Percentiles rank a stretch among this genome's conserved stretches.
Conservation (phyloP, 2,888 invertebrate species). For the Dorcus parallelipipedus region DNA sequence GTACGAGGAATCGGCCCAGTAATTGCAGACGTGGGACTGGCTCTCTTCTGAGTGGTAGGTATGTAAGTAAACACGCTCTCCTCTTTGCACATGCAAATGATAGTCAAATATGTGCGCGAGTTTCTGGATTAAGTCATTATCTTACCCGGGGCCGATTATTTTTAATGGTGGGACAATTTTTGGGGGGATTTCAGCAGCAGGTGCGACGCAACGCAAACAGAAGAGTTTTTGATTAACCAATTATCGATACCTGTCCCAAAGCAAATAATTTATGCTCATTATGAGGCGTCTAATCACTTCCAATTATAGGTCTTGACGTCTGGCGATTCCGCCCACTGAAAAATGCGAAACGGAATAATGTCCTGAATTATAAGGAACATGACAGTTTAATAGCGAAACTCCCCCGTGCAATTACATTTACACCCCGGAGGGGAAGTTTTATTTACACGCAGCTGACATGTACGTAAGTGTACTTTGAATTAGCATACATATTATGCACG, state of each 20-base stretch:
- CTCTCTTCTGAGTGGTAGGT: background rate
- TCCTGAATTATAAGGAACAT: conserved; percentile 4
- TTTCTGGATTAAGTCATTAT: background rate
- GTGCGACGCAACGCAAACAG: too few relatives aligned
- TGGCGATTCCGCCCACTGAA: too few relatives aligned
- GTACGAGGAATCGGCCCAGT: background rate
- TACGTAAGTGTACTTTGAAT: too few relatives aligned
- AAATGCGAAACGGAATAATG: background rate
- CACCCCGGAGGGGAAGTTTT: conserved; percentile 3
- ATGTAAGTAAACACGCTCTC: background rate
- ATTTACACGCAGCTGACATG: too few relatives aligned
- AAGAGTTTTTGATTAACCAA: too few relatives aligned
- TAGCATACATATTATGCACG: too few relatives aligned
- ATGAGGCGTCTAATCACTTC: too few relatives aligned
- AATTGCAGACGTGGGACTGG: conserved; percentile 2
- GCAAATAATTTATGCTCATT: too few relatives aligned
- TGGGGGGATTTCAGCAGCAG: too few relatives aligned
- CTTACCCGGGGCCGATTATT: background rate
- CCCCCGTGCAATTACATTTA: conserved; percentile 10
- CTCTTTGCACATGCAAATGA: background rate
- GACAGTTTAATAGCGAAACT: conserved; percentile 8
- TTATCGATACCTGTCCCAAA: too few relatives aligned
- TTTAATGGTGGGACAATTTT: too few relatives aligned
- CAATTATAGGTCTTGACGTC: too few relatives aligned
- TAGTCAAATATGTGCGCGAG: background rate